Percentiles rank a stretch among this genome's conserved stretches.
These are phyloP conservation scores for Hycleus phaleratus DNA, from an alignment of 1,140 invertebrate genomes.

Conservation along the genomic window DNA sequence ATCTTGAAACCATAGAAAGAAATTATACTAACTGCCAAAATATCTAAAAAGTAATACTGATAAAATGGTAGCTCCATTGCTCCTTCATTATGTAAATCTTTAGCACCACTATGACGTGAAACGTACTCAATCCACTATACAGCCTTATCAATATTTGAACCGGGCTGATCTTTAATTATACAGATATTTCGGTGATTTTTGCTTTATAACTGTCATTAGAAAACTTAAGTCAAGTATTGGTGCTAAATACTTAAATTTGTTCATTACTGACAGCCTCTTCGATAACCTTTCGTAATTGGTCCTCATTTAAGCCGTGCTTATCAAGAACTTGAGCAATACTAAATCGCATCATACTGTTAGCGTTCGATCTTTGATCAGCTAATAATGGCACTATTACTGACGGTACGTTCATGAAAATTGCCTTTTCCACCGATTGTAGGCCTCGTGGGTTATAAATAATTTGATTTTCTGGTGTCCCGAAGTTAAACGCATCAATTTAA, in stretches of 20 bases:
- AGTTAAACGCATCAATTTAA: not conserved
- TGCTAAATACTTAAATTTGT: not conserved
- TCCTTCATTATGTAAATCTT: conserved; percentile 32
- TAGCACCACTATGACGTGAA: conserved; percentile 42
- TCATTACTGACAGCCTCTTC: conserved; percentile 15
- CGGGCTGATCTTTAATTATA: conserved; percentile 35
- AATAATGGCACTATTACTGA: conserved; percentile 41
- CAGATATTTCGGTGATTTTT: not conserved
- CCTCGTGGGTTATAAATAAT: conserved; percentile 47
- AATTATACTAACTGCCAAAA: conserved; percentile 15
- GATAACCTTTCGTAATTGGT: conserved; percentile 17
- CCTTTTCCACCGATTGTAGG: conserved; percentile 43
- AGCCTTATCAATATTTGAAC: conserved; percentile 35
- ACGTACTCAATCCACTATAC: conserved; percentile 50
- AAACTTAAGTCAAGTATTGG: no score
- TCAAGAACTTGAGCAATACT: conserved; percentile 25
- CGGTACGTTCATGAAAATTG: conserved; percentile 43
- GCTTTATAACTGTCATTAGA: conserved; percentile 7
- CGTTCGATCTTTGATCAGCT: conserved; percentile 33
- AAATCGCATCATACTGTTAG: conserved; percentile 14
- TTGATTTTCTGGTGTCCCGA: conserved; percentile 38
- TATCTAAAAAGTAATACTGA: conserved; percentile 40
- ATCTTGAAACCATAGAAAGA: not conserved
- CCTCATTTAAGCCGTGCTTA: conserved; percentile 10
- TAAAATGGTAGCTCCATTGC: conserved; percentile 34